Evolutionary conservation across 2,888 invertebrate species (phyloP), one percentile per base, ranked within the genome.

Genomic region (Orgyia antiqua): DNA sequence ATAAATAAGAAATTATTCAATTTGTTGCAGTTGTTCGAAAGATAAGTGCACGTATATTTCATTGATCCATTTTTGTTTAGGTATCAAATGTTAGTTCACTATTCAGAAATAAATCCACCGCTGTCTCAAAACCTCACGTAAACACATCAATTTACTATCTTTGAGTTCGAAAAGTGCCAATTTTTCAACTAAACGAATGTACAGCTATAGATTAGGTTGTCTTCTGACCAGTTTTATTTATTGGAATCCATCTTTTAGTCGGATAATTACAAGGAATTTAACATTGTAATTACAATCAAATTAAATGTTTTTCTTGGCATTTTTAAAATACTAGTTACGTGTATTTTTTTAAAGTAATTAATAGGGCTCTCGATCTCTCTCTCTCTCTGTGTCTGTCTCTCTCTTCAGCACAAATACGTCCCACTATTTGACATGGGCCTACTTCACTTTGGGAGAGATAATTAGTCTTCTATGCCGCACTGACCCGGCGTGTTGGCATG

Each of bases 131-230:
- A 23, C 20, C 4, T 35, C 35, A 35, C 27, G 35, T 35, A 27
- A 24, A 6, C 12, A 9, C 19, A 35, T 35, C 31, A 35, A 31
- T 24, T 24, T 24, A 5, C 13, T 9, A 8, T 9, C 8, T 10
- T 20, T 13, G 24, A 29, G 27, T 4, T 19, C 31, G 27, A 31
- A 19, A 15, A 35, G 30, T 35, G 29, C 9, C 30, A 12, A 35
- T 35, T 31, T 35, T 31, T 35, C 35, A 35, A 24, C n/a, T 11
- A 31, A 35, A 35, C 24, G 27, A 31, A 24, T 31, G 21, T 17
- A 24, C n/a, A 24, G 30, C 34, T 13, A 30, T 27, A 30, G 10
- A 18, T n/a, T 6, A 5, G 2, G 4, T 5, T 21, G 10, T 4
- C 9, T 21, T 4, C 1, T 8, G 18, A 4, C 18, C 2, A 18